A percentile compares a stretch with the other conserved stretches of the same genome.
Conservation (phyloP, 2,113 vertebrate genomes). For the Polypterus bichir region DNA sequence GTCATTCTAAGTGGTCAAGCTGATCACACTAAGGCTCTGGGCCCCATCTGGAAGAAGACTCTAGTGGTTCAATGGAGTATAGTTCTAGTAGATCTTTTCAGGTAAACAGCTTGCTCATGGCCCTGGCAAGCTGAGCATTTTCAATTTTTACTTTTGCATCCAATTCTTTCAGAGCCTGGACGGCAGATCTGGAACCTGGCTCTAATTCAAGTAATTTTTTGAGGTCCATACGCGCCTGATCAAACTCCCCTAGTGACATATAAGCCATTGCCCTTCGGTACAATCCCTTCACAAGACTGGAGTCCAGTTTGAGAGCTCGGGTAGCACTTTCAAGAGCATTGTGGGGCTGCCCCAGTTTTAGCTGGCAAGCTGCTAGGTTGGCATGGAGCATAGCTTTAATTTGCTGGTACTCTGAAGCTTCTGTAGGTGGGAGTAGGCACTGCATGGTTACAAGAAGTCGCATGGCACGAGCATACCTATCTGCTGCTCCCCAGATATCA, state of each 20-base stretch:
- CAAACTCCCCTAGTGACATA: slow-evolving; percentile 59
- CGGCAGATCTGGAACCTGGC: slow-evolving; percentile 60
- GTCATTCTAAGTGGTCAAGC: no score
- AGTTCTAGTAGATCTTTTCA: slow-evolving; percentile 23
- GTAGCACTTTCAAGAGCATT: slow-evolving; percentile 54
- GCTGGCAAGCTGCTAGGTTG: slow-evolving; percentile 72
- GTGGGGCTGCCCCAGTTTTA: slow-evolving; percentile 55
- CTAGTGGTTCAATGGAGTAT: no score
- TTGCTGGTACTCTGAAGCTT: slow-evolving; percentile 34
- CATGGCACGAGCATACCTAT: slow-evolving; percentile 63
- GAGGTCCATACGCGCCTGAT: slow-evolving; percentile 54
- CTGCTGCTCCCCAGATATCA: slow-evolving; percentile 56
- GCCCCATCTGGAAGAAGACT: no score
- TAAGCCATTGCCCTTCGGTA: slow-evolving; percentile 70
- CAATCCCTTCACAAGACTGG: slow-evolving; percentile 59
- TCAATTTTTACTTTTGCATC: slow-evolving; percentile 44
- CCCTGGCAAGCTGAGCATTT: slow-evolving; percentile 53
- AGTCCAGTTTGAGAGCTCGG: slow-evolving; percentile 57
- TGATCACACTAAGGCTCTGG: no score
- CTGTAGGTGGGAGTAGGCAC: slow-evolving; percentile 27
- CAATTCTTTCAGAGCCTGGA: slow-evolving; percentile 56
- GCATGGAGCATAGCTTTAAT: slow-evolving; percentile 58
- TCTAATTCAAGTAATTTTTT: slow-evolving; percentile 55
- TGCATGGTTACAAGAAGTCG: slow-evolving; percentile 56
- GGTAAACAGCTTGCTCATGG: slow-evolving; percentile 67